A percentile compares a stretch with the other conserved stretches of the same genome.
These are phyloP conservation scores for Cenopis cana DNA, from an alignment of 2,888 invertebrate genomes.

Conservation along the genomic window DNA sequence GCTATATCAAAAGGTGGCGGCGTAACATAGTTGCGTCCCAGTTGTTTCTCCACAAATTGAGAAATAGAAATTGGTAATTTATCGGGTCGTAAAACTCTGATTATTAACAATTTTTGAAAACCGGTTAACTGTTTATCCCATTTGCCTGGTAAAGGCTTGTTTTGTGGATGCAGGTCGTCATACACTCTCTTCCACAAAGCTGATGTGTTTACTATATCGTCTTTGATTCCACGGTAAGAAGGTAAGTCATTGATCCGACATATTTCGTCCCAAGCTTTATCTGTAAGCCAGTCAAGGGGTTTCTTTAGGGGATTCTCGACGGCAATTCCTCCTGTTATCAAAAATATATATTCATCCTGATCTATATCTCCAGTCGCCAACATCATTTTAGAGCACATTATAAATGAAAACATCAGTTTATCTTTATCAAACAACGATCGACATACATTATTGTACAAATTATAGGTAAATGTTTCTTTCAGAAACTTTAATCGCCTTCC, in stretches of 20 bases:
- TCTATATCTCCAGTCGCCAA: constrained; percentile 84
- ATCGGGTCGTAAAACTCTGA: constrained; percentile 90
- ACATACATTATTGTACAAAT: constrained; percentile 92
- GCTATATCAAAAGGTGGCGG: constrained; percentile 92
- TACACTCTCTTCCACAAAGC: constrained; percentile 88
- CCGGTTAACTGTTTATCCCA: constrained; percentile 86
- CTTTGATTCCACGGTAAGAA: constrained; percentile 82
- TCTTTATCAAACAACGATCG: constrained; percentile 94
- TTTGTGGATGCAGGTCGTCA: constrained; percentile 88
- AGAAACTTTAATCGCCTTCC: constrained; percentile 89
- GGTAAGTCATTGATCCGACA: constrained; percentile 86
- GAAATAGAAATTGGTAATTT: constrained; percentile 88
- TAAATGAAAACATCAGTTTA: constrained; percentile 92
- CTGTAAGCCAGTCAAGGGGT: constrained; percentile 89
- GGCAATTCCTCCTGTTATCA: constrained; percentile 91
- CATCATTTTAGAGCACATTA: constrained; percentile 90
- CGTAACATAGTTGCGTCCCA: constrained; percentile 90
- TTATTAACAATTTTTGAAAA: constrained; percentile 90
- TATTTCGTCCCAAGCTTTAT: constrained; percentile 92
- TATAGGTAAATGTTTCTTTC: constrained; percentile 91
- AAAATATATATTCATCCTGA: constrained; percentile 87
- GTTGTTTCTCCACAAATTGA: constrained; percentile 86
- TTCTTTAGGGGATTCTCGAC: constrained; percentile 87
- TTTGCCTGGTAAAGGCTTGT: constrained; percentile 84
- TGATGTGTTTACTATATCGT: constrained; percentile 80